Evolutionary conservation across 2,888 invertebrate species (phyloP).

Genomic region (Augochlorella aurata): DNA sequence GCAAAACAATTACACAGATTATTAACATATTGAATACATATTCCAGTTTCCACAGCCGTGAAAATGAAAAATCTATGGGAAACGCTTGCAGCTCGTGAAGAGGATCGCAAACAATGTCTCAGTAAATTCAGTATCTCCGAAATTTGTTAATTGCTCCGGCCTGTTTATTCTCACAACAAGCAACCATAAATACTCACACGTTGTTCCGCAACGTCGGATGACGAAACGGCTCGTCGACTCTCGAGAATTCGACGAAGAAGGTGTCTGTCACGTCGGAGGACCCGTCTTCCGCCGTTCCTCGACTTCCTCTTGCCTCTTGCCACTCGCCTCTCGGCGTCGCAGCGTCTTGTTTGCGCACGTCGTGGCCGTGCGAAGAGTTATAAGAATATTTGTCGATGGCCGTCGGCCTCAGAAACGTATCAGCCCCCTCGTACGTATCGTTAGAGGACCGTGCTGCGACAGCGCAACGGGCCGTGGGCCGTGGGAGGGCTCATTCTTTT

Average conservation of each 20-base stretch:
- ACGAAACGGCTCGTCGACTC: neutral
- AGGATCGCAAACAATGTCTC: constrained; percentile 1
- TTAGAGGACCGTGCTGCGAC: constrained; percentile 42
- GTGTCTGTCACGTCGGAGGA: neutral
- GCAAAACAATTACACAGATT: no score
- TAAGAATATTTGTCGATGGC: constrained; percentile 71
- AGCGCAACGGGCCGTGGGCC: constrained; percentile 3
- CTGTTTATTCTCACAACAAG: neutral
- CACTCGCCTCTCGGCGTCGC: constrained; percentile 16
- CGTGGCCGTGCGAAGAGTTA: constrained; percentile 53
- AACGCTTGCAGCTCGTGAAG: neutral
- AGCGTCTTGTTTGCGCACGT: constrained; percentile 59
- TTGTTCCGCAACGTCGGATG: neutral
- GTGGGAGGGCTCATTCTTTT: constrained; percentile 26
- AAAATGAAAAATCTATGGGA: no score
- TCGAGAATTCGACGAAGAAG: constrained; percentile 10
- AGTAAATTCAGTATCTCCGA: neutral
- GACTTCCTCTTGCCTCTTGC: constrained; percentile 20
- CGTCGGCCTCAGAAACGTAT: constrained; percentile 50
- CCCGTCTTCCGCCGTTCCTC: constrained; percentile 26
- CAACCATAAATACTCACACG: neutral
- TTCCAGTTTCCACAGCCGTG: no score
- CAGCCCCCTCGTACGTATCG: constrained; percentile 35
- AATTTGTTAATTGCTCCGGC: neutral
- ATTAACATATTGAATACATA: no score